phyloP scores from a whole-genome alignment of 2,113 vertebrate species.

The Ceuthmochares aereus region DNA sequence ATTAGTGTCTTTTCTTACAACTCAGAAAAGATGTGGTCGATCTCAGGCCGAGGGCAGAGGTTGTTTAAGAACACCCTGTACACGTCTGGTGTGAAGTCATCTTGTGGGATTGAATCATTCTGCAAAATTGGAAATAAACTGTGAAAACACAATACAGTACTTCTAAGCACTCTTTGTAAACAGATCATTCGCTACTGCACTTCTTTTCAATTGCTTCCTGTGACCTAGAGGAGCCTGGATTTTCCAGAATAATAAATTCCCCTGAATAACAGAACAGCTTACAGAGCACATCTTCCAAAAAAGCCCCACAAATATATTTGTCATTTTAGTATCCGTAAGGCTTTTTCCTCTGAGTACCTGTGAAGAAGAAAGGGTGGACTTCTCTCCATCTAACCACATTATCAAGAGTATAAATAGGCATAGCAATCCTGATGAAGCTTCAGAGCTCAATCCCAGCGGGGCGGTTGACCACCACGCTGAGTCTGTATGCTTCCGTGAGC shows the following conservation, averaged over 20 bases:
- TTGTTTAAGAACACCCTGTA: constrained; percentile 92
- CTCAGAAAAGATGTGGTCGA: constrained; percentile 95
- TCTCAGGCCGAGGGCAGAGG: constrained; percentile 92
- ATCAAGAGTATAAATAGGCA: neutral
- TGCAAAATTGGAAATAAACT: constrained; percentile 56
- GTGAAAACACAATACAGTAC: neutral
- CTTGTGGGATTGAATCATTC: constrained; percentile 93
- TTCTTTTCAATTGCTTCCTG: neutral
- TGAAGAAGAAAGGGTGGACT: neutral
- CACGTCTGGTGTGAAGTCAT: constrained; percentile 91
- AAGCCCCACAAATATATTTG: neutral
- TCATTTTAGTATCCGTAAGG: neutral
- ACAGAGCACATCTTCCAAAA: neutral
- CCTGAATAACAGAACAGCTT: neutral
- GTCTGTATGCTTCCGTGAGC: fast-evolving
- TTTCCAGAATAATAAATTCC: neutral
- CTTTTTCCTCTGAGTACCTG: neutral
- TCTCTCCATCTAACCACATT: neutral
- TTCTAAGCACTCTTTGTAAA: neutral
- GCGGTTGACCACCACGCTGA: neutral
- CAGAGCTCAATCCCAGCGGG: neutral
- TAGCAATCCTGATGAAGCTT: fast-evolving
- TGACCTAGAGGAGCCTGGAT: neutral
- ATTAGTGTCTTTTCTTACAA: constrained; percentile 80
- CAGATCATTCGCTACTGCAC: neutral